phyloP scores from a whole-genome alignment of 2,113 vertebrate genomes.

The Parotia lawesii region DNA sequence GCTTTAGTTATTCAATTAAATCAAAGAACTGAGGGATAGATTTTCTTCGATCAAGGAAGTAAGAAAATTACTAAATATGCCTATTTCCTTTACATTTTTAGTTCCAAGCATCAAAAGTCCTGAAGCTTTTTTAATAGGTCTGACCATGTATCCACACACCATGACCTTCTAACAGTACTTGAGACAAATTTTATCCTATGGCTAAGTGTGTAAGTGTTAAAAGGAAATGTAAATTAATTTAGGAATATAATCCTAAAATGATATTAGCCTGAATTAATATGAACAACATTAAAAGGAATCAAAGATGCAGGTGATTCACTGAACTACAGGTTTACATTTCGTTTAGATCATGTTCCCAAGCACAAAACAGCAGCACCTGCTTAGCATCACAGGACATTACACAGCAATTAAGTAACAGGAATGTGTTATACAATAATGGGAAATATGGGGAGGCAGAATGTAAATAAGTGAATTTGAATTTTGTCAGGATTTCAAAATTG shows the following conservation, averaged over 20 bases:
- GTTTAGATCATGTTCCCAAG: neutral
- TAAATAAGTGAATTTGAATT: conserved; percentile 55
- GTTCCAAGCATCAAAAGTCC: neutral
- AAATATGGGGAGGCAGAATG: conserved; percentile 30
- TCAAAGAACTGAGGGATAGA: neutral
- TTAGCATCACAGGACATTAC: neutral
- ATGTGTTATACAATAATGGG: conserved; percentile 43
- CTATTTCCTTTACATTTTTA: neutral
- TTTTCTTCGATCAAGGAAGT: neutral
- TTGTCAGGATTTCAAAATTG: conserved; percentile 48
- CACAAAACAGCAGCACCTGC: conserved; percentile 9
- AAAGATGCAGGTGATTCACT: neutral
- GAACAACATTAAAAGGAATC: neutral
- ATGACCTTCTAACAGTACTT: neutral
- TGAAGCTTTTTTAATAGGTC: neutral
- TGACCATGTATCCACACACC: neutral
- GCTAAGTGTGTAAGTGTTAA: neutral
- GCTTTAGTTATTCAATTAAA: neutral
- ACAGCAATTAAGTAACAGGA: conserved; percentile 13
- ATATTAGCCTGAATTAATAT: neutral
- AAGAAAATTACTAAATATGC: neutral
- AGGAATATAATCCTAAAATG: neutral
- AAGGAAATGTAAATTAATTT: neutral
- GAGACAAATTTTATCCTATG: neutral
- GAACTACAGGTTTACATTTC: neutral